Conservation (phyloP, 2,888 invertebrate species). For the Lobophora halterata region DNA sequence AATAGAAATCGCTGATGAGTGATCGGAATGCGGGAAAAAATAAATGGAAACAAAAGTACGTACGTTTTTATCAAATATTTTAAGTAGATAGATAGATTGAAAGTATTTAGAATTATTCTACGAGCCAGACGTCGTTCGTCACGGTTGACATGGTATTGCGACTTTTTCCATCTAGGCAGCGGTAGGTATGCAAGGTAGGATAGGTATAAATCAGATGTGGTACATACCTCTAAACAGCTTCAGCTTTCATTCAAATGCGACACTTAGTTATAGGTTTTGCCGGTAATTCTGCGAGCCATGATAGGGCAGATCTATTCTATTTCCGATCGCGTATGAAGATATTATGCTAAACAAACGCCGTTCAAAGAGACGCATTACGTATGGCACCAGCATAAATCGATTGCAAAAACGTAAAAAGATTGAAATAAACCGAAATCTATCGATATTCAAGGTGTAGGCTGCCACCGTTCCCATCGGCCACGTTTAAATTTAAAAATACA, state of each 20-base stretch:
- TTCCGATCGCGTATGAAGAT: constrained; percentile 27
- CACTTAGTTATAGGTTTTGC: constrained; percentile 29
- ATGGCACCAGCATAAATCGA: constrained; percentile 67
- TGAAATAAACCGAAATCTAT: constrained; percentile 57
- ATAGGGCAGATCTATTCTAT: constrained; percentile 20
- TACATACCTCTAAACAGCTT: too few species aligned
- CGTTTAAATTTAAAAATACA: constrained; percentile 75
- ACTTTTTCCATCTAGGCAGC: constrained; percentile 22
- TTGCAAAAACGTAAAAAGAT: constrained; percentile 63
- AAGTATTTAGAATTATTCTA: too few species aligned
- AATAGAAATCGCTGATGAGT: constrained; percentile 31
- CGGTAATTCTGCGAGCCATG: constrained; percentile 24
- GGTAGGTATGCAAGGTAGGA: too few species aligned
- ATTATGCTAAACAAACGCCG: constrained; percentile 36
- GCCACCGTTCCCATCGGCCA: constrained; percentile 49
- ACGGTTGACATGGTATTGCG: constrained; percentile 29
- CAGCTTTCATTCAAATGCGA: constrained; percentile 22
- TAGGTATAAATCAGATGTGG: too few species aligned
- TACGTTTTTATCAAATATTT: not conserved
- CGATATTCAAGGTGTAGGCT: constrained; percentile 64
- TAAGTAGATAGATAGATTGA: too few species aligned
- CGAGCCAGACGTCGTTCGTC: constrained; percentile 30
- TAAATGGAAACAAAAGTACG: not conserved
- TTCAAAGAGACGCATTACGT: constrained; percentile 55
- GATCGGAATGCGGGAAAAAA: constrained; percentile 1